These are phyloP conservation scores for Podarcis siculus DNA, from an alignment of 2,797 vertebrate genomes.

Conservation along the genomic window DNA sequence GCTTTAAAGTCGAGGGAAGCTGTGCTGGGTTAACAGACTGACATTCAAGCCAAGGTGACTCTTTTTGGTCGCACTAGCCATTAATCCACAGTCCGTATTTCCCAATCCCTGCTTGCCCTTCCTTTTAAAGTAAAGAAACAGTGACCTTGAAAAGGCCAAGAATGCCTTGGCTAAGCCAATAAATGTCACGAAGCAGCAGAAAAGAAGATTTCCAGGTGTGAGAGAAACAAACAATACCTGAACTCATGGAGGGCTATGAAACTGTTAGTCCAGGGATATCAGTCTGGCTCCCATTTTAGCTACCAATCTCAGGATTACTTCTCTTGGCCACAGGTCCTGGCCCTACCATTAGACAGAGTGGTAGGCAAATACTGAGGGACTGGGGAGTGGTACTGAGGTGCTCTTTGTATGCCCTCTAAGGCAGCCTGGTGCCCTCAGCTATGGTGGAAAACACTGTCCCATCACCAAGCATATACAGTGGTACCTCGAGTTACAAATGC, in stretches of 20 bases:
- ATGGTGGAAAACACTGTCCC: too few species aligned
- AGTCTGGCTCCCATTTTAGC: too few species aligned
- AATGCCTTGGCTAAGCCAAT: constrained; percentile 52
- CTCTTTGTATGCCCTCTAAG: too few species aligned
- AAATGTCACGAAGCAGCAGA: constrained; percentile 46
- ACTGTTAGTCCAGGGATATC: not conserved
- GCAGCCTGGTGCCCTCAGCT: too few species aligned
- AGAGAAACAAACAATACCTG: constrained; percentile 24
- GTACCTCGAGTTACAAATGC: too few species aligned
- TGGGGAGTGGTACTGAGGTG: too few species aligned
- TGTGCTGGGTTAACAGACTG: not conserved
- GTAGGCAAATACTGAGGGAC: too few species aligned
- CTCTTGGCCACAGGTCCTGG: not conserved
- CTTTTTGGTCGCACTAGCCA: not conserved
- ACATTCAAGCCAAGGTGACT: constrained; percentile 1
- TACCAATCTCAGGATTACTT: not conserved
- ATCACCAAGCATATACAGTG: too few species aligned
- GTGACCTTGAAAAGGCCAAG: constrained; percentile 58
- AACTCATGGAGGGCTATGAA: not conserved
- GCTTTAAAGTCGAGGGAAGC: not conserved
- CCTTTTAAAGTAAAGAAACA: not conserved
- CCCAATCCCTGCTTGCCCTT: too few species aligned
- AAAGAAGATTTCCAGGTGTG: constrained; percentile 47
- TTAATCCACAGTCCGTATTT: not conserved
- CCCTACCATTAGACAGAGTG: too few species aligned